phyloP scores from a whole-genome alignment of 2,888 invertebrate genomes.

The Thereva unica region DNA sequence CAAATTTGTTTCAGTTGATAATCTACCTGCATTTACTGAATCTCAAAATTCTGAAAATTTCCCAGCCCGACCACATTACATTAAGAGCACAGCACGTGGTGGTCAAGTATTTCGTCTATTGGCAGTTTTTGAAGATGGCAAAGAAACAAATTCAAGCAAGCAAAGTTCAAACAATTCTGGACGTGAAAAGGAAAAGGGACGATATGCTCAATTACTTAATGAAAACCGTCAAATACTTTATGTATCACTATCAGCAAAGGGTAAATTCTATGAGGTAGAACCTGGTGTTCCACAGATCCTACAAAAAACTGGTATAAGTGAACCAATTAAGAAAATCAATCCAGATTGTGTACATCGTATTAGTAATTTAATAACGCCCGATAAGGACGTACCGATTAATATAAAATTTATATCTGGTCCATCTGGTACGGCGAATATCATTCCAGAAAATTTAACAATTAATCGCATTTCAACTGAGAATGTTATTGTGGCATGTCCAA shows the following conservation, averaged over 20 bases:
- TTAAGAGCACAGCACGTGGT: slow-evolving; percentile 71
- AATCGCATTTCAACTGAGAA: slow-evolving; percentile 54
- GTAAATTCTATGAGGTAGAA: slow-evolving; percentile 72
- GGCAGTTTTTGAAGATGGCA: slow-evolving; percentile 75
- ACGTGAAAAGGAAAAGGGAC: slow-evolving; percentile 59
- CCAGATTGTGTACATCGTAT: slow-evolving; percentile 57
- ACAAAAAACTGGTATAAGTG: slow-evolving; percentile 50
- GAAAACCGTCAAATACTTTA: slow-evolving; percentile 74
- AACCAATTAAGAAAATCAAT: slow-evolving; percentile 52
- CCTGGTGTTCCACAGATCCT: slow-evolving; percentile 61
- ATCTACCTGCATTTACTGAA: slow-evolving; percentile 57
- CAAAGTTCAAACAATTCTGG: slow-evolving; percentile 45
- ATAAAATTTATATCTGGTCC: slow-evolving; percentile 56
- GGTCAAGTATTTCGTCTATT: slow-evolving; percentile 74
- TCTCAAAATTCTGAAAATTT: slow-evolving; percentile 50
- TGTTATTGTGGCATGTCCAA: slow-evolving; percentile 61
- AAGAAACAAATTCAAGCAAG: slow-evolving; percentile 47
- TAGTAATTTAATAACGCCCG: slow-evolving; percentile 51
- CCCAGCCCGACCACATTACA: slow-evolving; percentile 60
- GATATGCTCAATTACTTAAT: slow-evolving; percentile 75
- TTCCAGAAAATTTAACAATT: slow-evolving; percentile 55
- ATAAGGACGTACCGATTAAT: slow-evolving; percentile 52
- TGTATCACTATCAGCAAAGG: slow-evolving; percentile 74
- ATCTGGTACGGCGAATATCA: slow-evolving; percentile 42
- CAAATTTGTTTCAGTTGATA: slow-evolving; percentile 58